Evolutionary conservation across 2,888 invertebrate species (phyloP).

Genomic region (Lepidonotus clava): DNA sequence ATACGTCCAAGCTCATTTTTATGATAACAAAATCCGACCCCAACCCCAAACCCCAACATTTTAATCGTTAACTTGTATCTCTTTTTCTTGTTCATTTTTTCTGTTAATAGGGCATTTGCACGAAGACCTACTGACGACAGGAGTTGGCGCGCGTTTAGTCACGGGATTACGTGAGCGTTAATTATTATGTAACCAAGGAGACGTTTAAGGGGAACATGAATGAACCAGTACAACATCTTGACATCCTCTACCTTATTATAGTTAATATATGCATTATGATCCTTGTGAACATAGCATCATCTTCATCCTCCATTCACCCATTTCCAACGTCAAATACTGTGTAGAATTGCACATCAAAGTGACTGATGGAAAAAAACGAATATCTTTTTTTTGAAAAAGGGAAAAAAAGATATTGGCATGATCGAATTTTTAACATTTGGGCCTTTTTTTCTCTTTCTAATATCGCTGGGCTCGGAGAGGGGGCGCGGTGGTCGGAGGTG

Average conservation of each 20-base stretch:
- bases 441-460: neutral
- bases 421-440: neutral
- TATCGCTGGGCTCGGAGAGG: no score
- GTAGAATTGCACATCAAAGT: neutral
- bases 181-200: constrained; percentile 36
- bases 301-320: constrained; percentile 3
- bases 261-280: neutral
- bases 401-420: neutral
- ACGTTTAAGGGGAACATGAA: constrained; percentile 23
- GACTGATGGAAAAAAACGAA: neutral
- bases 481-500: neutral
- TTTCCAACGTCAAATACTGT: constrained; percentile 34
- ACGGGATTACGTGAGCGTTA: constrained; percentile 19
- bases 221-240: neutral
- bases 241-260: neutral
- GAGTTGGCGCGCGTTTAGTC: neutral
- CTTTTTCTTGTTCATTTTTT: neutral
- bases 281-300: neutral
- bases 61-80: neutral
- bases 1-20: neutral
- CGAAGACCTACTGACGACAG: constrained; percentile 25
- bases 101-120: constrained; percentile 2
- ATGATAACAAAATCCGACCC: neutral
- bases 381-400: neutral
- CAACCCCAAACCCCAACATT: neutral